Base-by-base conservation (phyloP, 1,140 invertebrate genomes). In the Drosophila varians region DNA sequence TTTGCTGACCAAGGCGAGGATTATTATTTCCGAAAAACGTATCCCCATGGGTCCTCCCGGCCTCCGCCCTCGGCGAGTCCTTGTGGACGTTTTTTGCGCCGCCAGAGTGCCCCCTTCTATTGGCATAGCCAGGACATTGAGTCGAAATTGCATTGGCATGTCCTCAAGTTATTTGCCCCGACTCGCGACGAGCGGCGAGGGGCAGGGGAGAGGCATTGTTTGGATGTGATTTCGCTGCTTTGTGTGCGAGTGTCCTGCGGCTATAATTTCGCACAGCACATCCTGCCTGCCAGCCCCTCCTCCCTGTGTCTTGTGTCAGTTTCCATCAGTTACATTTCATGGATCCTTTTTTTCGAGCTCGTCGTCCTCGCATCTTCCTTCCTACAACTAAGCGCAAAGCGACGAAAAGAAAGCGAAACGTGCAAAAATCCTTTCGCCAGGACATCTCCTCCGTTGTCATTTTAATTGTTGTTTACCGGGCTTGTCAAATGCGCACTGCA, bases 391-490 rank as follows among this genome's bases (percentile, higher is more conserved):
- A 51, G 56, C 19, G 14, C 57, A 53, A 36, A 46, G 38, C 19
- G 34, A 56, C 21, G 40, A 58, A 55, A 45, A 62, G 57, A 83
- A 75, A 78, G 64, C 61, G 55, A 70, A 74, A 66, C 52, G 64
- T 75, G 65, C 58, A 73, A 78, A 75, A 76, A 72, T 58, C 52
- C 73, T 68, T 76, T 79, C 54, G 52, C 65, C 57, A 61, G 48
- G 61, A 58, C 58, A 40, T 61, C 79, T 77, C 45, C 47, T 51
- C 40, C 57, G 76, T 84, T 79, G 84, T 88, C 84, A 79, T 89
- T 88, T 88, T 88, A 89, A 88, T 88, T 88, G 84, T 88, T 88
- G 84, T 88, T 88, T 88, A 88, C 84, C 75, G 79, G 74, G 72
- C 75, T 89, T 88, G 72, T 88, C 78, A 89, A 89, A 80, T 77